phyloP scores from a whole-genome alignment of 2,888 invertebrate species.

The Lasioglossum oenotherae region DNA sequence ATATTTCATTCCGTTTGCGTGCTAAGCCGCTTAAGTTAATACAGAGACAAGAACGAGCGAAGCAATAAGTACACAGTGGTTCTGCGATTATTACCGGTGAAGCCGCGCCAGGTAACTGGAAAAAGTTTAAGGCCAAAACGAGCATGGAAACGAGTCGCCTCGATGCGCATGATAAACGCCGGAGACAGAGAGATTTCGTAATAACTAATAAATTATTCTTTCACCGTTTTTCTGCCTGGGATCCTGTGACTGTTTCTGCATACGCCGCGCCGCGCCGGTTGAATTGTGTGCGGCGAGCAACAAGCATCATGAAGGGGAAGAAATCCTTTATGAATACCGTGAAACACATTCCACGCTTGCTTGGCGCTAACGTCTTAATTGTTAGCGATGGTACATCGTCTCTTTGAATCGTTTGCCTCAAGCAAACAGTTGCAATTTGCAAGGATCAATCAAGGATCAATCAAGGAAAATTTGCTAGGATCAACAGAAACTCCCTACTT shows the following conservation, averaged over 20 bases:
- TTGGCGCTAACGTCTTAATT: neutral
- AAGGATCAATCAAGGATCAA: too few species aligned
- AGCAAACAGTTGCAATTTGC: neutral
- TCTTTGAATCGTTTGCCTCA: neutral
- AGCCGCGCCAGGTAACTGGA: neutral
- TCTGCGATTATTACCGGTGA: neutral
- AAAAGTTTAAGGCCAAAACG: neutral
- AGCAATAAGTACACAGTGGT: neutral
- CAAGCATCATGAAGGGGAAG: neutral
- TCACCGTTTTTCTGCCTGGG: neutral
- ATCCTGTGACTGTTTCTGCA: neutral
- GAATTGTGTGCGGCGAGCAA: neutral
- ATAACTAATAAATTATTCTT: neutral
- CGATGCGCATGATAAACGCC: slow-evolving; percentile 8
- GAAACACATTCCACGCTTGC: neutral
- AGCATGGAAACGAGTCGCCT: slow-evolving; percentile 6
- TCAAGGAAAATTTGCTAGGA: too few species aligned
- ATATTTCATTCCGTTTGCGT: slow-evolving; percentile 5
- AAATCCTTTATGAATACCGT: neutral
- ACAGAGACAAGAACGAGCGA: neutral
- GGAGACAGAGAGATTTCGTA: neutral
- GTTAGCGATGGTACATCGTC: neutral
- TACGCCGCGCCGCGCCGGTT: neutral
- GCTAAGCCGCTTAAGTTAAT: neutral
- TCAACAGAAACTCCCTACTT: too few species aligned